phyloP scores from a whole-genome alignment of 2,797 vertebrate genomes.

The Hipposideros larvatus region DNA sequence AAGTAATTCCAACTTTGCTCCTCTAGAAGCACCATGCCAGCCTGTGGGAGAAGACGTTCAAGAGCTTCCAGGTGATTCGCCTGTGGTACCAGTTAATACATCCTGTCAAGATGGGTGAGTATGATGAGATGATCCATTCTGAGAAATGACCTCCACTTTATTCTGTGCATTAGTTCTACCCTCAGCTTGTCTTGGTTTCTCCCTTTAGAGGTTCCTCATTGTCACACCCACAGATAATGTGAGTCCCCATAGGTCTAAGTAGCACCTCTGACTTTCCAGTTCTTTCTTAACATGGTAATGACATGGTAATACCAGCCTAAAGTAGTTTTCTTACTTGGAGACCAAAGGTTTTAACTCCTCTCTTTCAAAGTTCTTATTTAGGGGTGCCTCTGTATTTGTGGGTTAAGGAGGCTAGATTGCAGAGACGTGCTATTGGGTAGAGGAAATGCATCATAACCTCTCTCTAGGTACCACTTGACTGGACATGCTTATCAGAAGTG shows the following conservation, averaged over 20 bases:
- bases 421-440: background rate
- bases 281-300: background rate
- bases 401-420: background rate
- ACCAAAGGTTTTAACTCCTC: background rate
- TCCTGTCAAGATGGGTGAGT: constrained; percentile 80
- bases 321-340: constrained; percentile 39
- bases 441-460: background rate
- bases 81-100: background rate
- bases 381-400: background rate
- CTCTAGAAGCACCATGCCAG: constrained; percentile 70
- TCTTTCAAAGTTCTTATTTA: background rate
- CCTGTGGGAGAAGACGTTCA: background rate
- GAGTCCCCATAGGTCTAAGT: background rate
- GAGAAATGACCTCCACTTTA: background rate
- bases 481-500: constrained; percentile 65
- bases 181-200: background rate
- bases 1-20: constrained; percentile 34
- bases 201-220: background rate
- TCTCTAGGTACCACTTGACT: constrained; percentile 66
- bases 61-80: background rate
- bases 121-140: background rate
- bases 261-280: background rate
- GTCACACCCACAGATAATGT: background rate
- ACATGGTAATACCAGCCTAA: background rate
- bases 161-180: background rate